Evolutionary conservation across 2,797 vertebrate genomes (phyloP).

Genomic region (Hemitrygon akajei): DNA sequence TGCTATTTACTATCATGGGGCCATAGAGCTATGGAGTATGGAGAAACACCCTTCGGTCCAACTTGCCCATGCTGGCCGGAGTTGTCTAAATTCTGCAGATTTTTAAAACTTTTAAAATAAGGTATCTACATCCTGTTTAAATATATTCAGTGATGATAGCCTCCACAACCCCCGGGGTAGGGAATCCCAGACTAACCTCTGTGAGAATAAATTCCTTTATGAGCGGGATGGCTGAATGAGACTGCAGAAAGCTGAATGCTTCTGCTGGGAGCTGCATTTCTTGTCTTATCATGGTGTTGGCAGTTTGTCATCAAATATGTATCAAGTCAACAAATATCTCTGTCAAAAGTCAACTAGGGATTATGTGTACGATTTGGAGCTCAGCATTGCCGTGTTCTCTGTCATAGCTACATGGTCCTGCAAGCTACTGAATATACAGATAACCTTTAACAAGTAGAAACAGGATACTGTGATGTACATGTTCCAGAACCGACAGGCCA

Average conservation of each 20-base stretch:
- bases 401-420: neutral
- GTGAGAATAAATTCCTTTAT: no score
- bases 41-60: no score
- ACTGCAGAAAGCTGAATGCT: neutral
- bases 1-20: no score
- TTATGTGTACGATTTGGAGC: neutral
- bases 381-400: neutral
- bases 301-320: conserved; percentile 14
- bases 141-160: no score
- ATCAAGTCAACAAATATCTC: neutral
- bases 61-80: no score
- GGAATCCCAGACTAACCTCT: no score
- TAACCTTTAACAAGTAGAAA: conserved; percentile 4
- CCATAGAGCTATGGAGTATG: no score
- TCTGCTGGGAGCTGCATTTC: neutral
- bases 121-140: no score
- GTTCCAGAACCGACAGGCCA: neutral
- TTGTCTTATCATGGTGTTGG: neutral
- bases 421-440: neutral
- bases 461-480: neutral
- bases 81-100: no score
- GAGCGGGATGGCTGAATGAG: neutral
- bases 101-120: no score
- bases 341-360: conserved; percentile 15
- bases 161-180: no score